These are phyloP conservation scores for Pelobates cultripes DNA, from an alignment of 2,797 vertebrate genomes.

Conservation along the genomic window DNA sequence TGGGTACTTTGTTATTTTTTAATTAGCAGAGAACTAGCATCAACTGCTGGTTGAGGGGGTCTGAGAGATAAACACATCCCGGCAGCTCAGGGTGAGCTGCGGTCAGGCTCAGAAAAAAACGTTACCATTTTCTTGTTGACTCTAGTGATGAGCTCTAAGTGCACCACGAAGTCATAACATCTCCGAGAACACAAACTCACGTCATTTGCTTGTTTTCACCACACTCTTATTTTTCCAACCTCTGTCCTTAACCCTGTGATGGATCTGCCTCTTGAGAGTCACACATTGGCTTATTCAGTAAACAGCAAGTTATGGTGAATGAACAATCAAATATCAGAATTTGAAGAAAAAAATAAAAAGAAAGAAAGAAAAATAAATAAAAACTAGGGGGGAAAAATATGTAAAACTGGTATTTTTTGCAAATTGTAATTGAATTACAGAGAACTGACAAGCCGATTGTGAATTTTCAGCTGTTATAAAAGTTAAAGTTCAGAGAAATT, in stretches of 20 bases:
- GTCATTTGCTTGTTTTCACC: constrained; percentile 38
- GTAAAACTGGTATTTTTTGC: no score
- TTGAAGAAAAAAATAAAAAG: no score
- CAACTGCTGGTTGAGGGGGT: constrained; percentile 27
- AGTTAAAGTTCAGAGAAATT: no score
- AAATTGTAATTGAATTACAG: no score
- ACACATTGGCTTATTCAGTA: neutral
- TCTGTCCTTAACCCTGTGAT: constrained; percentile 27
- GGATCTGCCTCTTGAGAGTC: neutral
- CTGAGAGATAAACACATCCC: constrained; percentile 37
- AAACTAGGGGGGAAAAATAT: no score
- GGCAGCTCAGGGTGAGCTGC: constrained; percentile 37
- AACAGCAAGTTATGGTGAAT: no score
- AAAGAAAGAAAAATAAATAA: no score
- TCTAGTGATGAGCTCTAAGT: constrained; percentile 25
- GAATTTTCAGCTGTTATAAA: no score
- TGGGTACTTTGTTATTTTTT: constrained; percentile 52
- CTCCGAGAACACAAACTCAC: constrained; percentile 26
- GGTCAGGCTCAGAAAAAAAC: constrained; percentile 24
- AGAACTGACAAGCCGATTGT: no score
- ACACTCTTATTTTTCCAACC: constrained; percentile 15
- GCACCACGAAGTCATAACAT: constrained; percentile 36
- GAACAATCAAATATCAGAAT: no score
- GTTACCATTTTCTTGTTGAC: constrained; percentile 43
- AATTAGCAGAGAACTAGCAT: constrained; percentile 36